Evolutionary conservation across 2,113 vertebrate genomes (phyloP), one percentile per base, ranked within the genome.

Genomic region (Tauraco erythrolophus): DNA sequence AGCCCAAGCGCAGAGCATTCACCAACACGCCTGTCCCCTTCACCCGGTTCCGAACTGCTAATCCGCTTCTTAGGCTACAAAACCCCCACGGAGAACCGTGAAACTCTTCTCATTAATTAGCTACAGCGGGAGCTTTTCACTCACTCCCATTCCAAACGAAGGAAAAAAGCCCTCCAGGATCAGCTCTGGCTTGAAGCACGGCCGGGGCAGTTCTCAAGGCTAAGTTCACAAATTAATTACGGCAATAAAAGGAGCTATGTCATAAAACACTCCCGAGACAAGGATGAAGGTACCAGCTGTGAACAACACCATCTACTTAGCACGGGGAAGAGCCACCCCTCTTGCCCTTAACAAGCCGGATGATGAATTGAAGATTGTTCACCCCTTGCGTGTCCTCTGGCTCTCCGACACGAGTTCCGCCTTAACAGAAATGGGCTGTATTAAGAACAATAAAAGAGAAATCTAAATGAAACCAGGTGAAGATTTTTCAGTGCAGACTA

Each of bases 171-270:
- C 84, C 84, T 89, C 70, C 89, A 90, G 80, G 84, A 83, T 4
- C 31, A 50, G 43, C 92, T 94, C 43, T 0, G 0, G 54, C 89
- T 89, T 3, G 0, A 83, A 76, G 93, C 27, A 43, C 1, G 18
- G 81, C 89, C 77, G 84, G 84, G 91, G 84, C 91, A 92, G 81
- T 66, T 88, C 81, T 80, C 70, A 11, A 74, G 87, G 93, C 87
- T 65, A 71, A 96, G 95, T 74, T 96, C 95, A 92, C 91, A 57
- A 83, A 97, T 96, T 96, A 97, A 97, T 97, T 91, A 94, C 1
- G 65, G 91, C 95, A 95, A 96, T 97, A 96, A 96, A 97, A 57
- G 1, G n/a, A 48, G 70, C 79, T 76, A 25, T 19, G 78, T 62
- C 78, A 39, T 94, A 83, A 96, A 94, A 50, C 89, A 85, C 91